phyloP scores from a whole-genome alignment of 2,888 invertebrate species.

The Itoplectis maculator region DNA sequence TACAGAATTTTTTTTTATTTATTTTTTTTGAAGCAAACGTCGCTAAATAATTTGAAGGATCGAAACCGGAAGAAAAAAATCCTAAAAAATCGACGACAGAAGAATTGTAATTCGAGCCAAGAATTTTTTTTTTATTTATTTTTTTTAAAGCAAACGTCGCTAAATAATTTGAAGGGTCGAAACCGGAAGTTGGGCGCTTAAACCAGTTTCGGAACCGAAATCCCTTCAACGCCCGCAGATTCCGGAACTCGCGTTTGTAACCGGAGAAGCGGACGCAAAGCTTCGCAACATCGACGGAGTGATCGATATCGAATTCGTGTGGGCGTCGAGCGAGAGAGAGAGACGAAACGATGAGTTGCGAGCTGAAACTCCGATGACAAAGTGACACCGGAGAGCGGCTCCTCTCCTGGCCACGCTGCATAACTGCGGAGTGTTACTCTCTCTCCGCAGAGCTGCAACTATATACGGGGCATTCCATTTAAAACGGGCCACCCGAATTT shows the following conservation, averaged over 20 bases:
- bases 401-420: constrained; percentile 9
- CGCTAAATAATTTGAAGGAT: constrained; percentile 54
- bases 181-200: neutral
- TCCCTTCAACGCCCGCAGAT: neutral
- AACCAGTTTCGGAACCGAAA: constrained; percentile 2
- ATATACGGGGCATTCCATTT: too few relatives aligned
- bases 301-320: constrained; percentile 53
- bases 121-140: neutral
- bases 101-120: too few relatives aligned
- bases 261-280: constrained; percentile 15
- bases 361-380: constrained; percentile 60
- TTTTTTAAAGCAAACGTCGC: too few relatives aligned
- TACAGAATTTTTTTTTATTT: too few relatives aligned
- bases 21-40: too few relatives aligned
- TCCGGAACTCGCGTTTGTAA: constrained; percentile 40
- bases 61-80: constrained; percentile 12
- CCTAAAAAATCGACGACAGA: too few relatives aligned
- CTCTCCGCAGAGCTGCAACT: too few relatives aligned
- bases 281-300: constrained; percentile 18
- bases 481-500: too few relatives aligned
- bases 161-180: constrained; percentile 52
- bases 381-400: constrained; percentile 57
- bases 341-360: too few relatives aligned
- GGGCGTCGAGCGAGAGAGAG: too few relatives aligned
- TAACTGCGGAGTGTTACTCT: neutral